Evolutionary conservation across 2,888 invertebrate species (phyloP).

Genomic region (Alentia gelatinosa): DNA sequence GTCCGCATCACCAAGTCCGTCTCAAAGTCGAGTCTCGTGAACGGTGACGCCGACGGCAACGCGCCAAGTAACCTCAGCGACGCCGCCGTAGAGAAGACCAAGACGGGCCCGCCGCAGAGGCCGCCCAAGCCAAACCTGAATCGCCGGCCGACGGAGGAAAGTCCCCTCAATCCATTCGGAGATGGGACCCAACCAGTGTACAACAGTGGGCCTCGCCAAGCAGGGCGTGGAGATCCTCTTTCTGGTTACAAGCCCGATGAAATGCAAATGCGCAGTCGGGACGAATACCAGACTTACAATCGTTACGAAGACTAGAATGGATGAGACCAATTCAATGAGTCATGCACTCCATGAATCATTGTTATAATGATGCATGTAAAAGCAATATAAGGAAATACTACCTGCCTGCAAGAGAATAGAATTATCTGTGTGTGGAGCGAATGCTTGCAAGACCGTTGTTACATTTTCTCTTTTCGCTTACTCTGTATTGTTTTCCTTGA

Average conservation of each 20-base stretch:
- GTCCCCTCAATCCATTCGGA: slow-evolving; percentile 20
- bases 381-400: slow-evolving; percentile 7
- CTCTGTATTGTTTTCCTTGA: neutral
- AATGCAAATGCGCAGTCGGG: slow-evolving; percentile 39
- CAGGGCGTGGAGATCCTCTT: neutral
- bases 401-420: neutral
- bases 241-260: neutral
- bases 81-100: neutral
- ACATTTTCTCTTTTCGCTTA: neutral
- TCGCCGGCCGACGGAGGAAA: slow-evolving; percentile 15
- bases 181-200: neutral
- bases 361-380: neutral
- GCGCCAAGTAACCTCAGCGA: neutral
- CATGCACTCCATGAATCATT: slow-evolving; percentile 30
- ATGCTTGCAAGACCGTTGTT: neutral
- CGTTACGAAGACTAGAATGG: slow-evolving; percentile 46
- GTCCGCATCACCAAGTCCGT: slow-evolving; percentile 54
- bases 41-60: slow-evolving; percentile 57
- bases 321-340: slow-evolving; percentile 6
- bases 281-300: slow-evolving; percentile 19
- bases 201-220: neutral
- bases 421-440: neutral
- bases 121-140: neutral
- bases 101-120: slow-evolving; percentile 31
- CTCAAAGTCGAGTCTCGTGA: slow-evolving; percentile 53